Base-by-base conservation (phyloP, 1,140 invertebrate species). In the Halesus radiatus region DNA sequence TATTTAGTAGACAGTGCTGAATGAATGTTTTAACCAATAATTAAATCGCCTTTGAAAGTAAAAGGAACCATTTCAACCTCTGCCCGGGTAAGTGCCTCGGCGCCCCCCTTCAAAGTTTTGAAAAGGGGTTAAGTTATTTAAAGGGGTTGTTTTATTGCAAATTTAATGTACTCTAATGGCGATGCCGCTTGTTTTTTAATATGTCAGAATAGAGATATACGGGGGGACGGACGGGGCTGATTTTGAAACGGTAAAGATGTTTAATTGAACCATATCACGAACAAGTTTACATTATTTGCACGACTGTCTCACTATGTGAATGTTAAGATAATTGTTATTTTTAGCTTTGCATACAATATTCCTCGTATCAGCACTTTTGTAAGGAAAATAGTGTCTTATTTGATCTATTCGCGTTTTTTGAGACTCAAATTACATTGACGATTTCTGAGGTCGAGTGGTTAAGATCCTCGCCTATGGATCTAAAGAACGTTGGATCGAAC, bases 131-230 rank as follows among this genome's bases (percentile, higher is more conserved):
- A 58, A 75, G 16, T 75, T 26, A 29, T 58, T 26, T 58, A 26
- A 58, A 75, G 54, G 68, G 72, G 72, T 20, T 58, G 72, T 58
- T 56, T 75, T 75, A 75, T 75, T 75, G 72, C 72, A 75, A 75
- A 29, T 75, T 75, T 75, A 75, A 75, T 75, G 72, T 75, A 75
- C 72, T 75, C 16, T 75, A 75, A 75, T 56, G 53, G 72, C 72
- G 72, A 26, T 54, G 52, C 54, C 37, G 68, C 52, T n/a, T 66
- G n/a, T 75, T 75, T 75, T 75, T 75, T 58, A 75, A 58, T 23
- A 58, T 75, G 72, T 75, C 72, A 56, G 72, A 75, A 75, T 75
- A 75, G 54, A 75, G 72, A 75, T 75, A 75, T 75, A 75, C 37
- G 23, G 53, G 15, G 20, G 20, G 37, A 50, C 10, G 64, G n/a